phyloP scores from a whole-genome alignment of 2,888 invertebrate genomes.

The Synanthedon myopaeformis region DNA sequence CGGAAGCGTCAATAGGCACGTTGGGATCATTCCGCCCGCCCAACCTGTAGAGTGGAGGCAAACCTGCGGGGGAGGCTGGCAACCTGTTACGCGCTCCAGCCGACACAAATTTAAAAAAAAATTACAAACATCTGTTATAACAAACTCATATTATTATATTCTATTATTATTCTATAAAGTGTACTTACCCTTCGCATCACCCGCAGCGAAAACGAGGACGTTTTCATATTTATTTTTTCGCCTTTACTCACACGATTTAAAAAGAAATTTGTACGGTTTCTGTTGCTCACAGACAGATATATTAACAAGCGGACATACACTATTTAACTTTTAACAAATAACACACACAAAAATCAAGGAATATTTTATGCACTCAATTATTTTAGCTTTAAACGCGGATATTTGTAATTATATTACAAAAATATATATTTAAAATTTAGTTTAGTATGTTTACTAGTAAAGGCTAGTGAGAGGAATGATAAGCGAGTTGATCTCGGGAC shows the following conservation, averaged over 20 bases:
- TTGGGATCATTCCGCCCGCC: slow-evolving; percentile 14
- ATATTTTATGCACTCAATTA: background rate
- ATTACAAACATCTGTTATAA: slow-evolving; percentile 1
- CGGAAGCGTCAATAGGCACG: slow-evolving; percentile 22
- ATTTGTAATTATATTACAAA: background rate
- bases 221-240: slow-evolving; percentile 75
- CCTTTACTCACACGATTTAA: slow-evolving; percentile 20
- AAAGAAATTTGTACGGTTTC: slow-evolving; percentile 4
- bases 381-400: background rate
- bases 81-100: slow-evolving; percentile 32
- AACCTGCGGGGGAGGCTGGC: slow-evolving; percentile 13
- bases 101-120: background rate
- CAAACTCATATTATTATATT: background rate
- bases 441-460: background rate
- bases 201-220: slow-evolving; percentile 80
- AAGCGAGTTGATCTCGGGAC: slow-evolving; percentile 52
- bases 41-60: slow-evolving; percentile 44
- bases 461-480: slow-evolving; percentile 15
- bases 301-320: background rate
- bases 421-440: background rate
- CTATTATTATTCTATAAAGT: background rate
- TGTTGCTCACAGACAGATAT: slow-evolving; percentile 2
- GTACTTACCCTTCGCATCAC: slow-evolving; percentile 82
- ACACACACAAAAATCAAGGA: slow-evolving; percentile 6
- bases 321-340: background rate